These are phyloP conservation scores for Orussus abietinus DNA, from an alignment of 1,140 invertebrate species.

Conservation along the genomic window DNA sequence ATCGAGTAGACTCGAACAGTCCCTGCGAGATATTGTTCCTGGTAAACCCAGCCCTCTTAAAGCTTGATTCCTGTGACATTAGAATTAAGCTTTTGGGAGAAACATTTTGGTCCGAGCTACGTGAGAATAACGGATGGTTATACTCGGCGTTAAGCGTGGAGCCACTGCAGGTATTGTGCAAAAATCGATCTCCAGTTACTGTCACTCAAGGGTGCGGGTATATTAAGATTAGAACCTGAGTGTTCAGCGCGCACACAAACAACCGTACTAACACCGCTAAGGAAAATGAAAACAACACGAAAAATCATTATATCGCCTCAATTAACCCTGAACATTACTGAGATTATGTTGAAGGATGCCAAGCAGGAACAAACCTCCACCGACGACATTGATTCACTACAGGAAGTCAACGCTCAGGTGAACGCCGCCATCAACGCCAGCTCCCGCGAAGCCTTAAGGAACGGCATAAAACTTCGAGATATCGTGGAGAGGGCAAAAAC, in stretches of 20 bases:
- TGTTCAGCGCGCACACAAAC: constrained; percentile 3
- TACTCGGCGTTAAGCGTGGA: constrained; percentile 2
- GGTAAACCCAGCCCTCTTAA: constrained; percentile 1
- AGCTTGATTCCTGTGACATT: constrained; percentile 6
- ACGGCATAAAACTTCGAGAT: no score
- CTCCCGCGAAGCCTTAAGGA: no score
- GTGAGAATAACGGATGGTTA: constrained; percentile 5
- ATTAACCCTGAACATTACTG: constrained; percentile 1
- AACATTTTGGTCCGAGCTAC: constrained; percentile 4
- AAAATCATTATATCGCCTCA: neutral
- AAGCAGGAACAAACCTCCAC: no score
- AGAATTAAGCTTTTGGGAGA: constrained; percentile 1
- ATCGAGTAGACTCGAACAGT: neutral
- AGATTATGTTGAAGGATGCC: no score
- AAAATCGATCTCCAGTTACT: neutral
- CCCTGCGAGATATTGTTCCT: constrained; percentile 3
- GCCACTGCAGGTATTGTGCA: neutral
- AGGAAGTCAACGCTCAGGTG: no score
- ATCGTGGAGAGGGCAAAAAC: no score
- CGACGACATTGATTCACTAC: no score
- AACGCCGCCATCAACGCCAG: no score
- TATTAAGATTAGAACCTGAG: neutral
- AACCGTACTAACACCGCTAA: constrained; percentile 3
- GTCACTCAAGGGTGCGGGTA: neutral
- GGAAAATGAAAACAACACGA: neutral